Conservation (phyloP, 2,888 invertebrate species). For the Drosophila imparisetae region DNA sequence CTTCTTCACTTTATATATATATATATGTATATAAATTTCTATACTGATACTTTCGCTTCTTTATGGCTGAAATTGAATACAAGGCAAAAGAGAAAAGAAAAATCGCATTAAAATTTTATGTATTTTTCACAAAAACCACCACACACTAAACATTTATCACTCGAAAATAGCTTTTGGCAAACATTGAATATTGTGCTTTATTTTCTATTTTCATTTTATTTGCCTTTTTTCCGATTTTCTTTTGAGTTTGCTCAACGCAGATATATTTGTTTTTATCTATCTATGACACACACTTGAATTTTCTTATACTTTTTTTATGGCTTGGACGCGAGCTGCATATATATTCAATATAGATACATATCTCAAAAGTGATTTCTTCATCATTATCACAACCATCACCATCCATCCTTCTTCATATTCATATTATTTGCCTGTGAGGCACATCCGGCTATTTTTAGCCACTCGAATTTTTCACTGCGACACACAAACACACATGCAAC, state of each 20-base stretch:
- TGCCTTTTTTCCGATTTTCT: conserved; percentile 30
- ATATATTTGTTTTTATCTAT: conserved; percentile 28
- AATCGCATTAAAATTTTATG: conserved; percentile 32
- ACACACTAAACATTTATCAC: conserved; percentile 46
- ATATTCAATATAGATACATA: conserved; percentile 37
- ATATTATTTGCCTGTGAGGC: conserved; percentile 67
- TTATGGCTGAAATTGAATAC: conserved; percentile 77
- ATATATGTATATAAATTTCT: conserved; percentile 51
- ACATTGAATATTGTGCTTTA: conserved; percentile 19
- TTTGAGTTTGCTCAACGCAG: conserved; percentile 38
- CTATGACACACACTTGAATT: conserved; percentile 36
- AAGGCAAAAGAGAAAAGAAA: conserved; percentile 40
- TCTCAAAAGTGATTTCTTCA: conserved; percentile 40
- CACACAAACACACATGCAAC: conserved; percentile 61
- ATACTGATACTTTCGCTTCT: conserved; percentile 72
- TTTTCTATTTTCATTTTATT: conserved; percentile 13
- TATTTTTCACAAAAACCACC: conserved; percentile 18
- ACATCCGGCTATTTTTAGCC: conserved; percentile 69
- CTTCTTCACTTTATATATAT: conserved; percentile 74
- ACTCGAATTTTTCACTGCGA: conserved; percentile 67
- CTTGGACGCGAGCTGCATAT: conserved; percentile 26
- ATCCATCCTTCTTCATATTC: conserved; percentile 65
- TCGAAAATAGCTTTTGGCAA: conserved; percentile 49
- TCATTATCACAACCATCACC: conserved; percentile 41
- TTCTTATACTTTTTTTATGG: conserved; percentile 24